These are phyloP conservation scores for Thunnus thynnus DNA, from an alignment of 2,113 vertebrate species.

Conservation along the genomic window DNA sequence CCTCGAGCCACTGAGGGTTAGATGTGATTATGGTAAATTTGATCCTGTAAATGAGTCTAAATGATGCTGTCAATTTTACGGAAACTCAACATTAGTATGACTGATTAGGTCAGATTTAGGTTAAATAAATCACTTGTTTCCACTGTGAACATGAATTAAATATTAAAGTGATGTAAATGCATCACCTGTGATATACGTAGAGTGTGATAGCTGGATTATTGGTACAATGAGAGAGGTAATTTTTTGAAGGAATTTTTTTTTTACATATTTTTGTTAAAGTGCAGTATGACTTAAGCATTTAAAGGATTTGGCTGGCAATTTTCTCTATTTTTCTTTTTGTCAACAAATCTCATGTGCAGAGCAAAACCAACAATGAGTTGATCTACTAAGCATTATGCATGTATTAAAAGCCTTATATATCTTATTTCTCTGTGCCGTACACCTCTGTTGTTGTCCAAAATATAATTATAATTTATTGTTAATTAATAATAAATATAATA, in stretches of 20 bases:
- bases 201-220: neutral
- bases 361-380: too few species aligned
- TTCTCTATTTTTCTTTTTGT: too few species aligned
- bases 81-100: slow-evolving; percentile 45
- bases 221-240: neutral
- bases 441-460: too few species aligned
- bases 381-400: too few species aligned
- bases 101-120: slow-evolving; percentile 48
- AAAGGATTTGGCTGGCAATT: too few species aligned
- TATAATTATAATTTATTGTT: too few species aligned
- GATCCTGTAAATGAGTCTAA: slow-evolving; percentile 52
- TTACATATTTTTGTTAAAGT: too few species aligned
- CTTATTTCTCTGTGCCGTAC: too few species aligned
- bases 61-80: slow-evolving; percentile 52
- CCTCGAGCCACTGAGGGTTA: slow-evolving; percentile 28
- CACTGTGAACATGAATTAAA: neutral
- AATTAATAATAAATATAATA: too few species aligned
- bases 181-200: slow-evolving; percentile 6
- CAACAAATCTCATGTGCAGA: too few species aligned
- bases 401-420: too few species aligned
- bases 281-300: neutral
- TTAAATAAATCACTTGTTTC: slow-evolving; percentile 28
- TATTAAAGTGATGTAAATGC: neutral
- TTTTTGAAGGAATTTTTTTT: neutral
- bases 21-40: slow-evolving; percentile 54